These are phyloP conservation scores for Hemicordylus capensis DNA, from an alignment of 2,113 vertebrate species.

Conservation along the genomic window DNA sequence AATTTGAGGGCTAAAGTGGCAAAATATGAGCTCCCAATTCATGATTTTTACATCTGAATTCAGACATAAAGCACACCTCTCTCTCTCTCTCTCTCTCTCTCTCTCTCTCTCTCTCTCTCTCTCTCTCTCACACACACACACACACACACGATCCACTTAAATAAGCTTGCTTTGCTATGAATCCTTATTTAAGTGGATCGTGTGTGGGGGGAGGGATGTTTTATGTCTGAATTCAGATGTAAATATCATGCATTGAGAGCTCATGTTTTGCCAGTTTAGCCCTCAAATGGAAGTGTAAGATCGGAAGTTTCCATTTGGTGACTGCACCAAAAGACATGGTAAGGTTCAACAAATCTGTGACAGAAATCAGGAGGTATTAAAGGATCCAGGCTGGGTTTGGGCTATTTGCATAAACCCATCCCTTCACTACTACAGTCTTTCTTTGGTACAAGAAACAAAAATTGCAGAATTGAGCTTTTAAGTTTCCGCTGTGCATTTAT, in stretches of 20 bases:
- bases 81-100: too few relatives aligned
- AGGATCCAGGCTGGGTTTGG: background rate
- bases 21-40: background rate
- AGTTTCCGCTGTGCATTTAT: background rate
- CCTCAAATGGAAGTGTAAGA: too few relatives aligned
- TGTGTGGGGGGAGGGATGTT: too few relatives aligned
- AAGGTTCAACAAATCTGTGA: too few relatives aligned
- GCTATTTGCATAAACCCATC: background rate
- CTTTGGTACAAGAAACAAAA: background rate
- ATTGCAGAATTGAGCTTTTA: background rate
- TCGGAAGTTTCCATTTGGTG: too few relatives aligned
- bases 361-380: background rate
- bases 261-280: too few relatives aligned
- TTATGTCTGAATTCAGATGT: too few relatives aligned
- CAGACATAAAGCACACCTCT: background rate
- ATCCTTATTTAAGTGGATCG: too few relatives aligned
- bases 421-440: background rate
- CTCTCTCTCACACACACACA: too few relatives aligned
- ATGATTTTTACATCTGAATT: background rate
- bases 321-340: too few relatives aligned
- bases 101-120: too few relatives aligned
- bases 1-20: background rate
- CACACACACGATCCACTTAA: background rate
- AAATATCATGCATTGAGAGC: too few relatives aligned
- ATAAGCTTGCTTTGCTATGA: background rate